A percentile compares a stretch with the other conserved stretches of the same genome.
These are phyloP conservation scores for Epizoanthus ramosus DNA, from an alignment of 92 coral and sea anemone genomes.

Conservation along the genomic window DNA sequence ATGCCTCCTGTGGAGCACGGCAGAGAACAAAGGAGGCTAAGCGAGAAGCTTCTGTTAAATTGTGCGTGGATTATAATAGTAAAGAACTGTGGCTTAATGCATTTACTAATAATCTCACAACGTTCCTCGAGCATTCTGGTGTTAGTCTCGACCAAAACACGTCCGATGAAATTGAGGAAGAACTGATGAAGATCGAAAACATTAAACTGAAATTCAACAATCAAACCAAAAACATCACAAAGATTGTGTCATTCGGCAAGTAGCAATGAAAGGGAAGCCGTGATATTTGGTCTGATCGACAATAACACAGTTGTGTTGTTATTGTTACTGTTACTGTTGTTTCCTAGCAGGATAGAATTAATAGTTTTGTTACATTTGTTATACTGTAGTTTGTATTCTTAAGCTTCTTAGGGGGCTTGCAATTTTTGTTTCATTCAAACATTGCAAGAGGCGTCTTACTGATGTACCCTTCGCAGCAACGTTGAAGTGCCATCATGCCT, in stretches of 20 bases:
- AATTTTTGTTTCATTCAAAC: constrained; percentile 27
- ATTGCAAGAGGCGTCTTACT: constrained; percentile 37
- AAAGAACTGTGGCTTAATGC: constrained; percentile 43
- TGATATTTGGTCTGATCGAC: background rate
- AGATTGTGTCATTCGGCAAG: constrained; percentile 7
- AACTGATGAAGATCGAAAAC: constrained; percentile 24
- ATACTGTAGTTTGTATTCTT: constrained; percentile 7
- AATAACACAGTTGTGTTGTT: too few relatives aligned
- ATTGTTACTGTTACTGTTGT: too few relatives aligned
- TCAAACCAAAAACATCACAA: constrained; percentile 36
- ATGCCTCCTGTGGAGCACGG: constrained; percentile 14
- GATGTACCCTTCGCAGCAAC: constrained; percentile 5
- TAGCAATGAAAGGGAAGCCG: constrained; percentile 3
- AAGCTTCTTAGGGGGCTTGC: constrained; percentile 21
- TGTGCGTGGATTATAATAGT: constrained; percentile 24
- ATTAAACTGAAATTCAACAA: constrained; percentile 31
- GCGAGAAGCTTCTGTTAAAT: constrained; percentile 43
- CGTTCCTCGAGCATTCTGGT: constrained; percentile 29
- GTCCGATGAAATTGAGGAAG: constrained; percentile 35
- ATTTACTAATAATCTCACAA: constrained; percentile 20
- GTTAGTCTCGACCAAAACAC: constrained; percentile 26
- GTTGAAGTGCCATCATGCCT: constrained; percentile 2
- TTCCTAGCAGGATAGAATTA: background rate
- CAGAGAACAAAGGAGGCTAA: constrained; percentile 25
- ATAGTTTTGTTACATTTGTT: constrained; percentile 15